Conservation (phyloP, 2,888 invertebrate genomes). For the Sericinus montela region DNA sequence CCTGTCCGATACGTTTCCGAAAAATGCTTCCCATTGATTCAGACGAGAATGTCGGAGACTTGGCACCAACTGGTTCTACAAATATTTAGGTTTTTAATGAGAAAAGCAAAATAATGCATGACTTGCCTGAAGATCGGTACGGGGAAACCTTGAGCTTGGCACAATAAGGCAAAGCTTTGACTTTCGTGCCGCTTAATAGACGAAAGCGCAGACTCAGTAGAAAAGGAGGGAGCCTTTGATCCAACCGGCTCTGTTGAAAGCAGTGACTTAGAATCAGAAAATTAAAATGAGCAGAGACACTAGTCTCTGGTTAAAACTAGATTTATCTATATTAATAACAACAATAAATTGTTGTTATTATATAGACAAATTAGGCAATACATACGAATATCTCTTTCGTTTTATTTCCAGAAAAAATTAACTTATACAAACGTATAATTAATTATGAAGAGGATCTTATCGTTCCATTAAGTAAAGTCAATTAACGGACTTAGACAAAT, state of each 20-base stretch:
- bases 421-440: too few relatives aligned
- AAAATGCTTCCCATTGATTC: conserved; percentile 82
- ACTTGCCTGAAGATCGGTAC: conserved; percentile 85
- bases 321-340: too few relatives aligned
- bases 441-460: too few relatives aligned
- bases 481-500: too few relatives aligned
- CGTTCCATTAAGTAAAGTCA: too few relatives aligned
- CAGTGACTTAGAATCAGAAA: conserved; percentile 18
- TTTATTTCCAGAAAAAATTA: too few relatives aligned
- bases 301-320: too few relatives aligned
- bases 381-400: too few relatives aligned
- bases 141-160: conserved; percentile 87
- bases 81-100: conserved; percentile 30
- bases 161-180: conserved; percentile 81
- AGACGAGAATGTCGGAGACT: conserved; percentile 76
- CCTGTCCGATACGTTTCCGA: conserved; percentile 71
- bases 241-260: conserved; percentile 82
- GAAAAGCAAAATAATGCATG: conserved; percentile 24
- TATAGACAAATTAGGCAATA: too few relatives aligned
- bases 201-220: conserved; percentile 82
- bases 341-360: too few relatives aligned
- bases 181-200: conserved; percentile 78
- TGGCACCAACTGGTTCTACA: conserved; percentile 75
- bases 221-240: conserved; percentile 83
- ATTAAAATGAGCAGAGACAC: background rate